A percentile compares a stretch with the other conserved stretches of the same genome.
Conservation (phyloP, 92 coral and sea anemone genomes). For the Epizoanthus scotinus region DNA sequence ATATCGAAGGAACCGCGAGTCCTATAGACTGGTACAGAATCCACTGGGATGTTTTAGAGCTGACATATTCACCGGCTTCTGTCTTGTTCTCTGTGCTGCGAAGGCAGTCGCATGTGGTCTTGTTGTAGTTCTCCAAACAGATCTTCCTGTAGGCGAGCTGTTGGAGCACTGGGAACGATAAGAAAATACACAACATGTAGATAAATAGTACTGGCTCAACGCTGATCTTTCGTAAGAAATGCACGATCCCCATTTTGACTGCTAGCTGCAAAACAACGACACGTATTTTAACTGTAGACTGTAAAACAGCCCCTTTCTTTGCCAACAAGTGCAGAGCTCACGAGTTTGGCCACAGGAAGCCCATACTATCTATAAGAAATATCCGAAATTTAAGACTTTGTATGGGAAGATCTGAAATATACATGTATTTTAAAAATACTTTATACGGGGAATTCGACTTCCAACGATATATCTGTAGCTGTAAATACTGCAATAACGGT, state of each 20-base stretch:
- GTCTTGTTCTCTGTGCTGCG: constrained; percentile 27
- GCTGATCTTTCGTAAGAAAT: constrained; percentile 53
- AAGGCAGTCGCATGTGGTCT: constrained; percentile 71
- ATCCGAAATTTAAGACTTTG: too few relatives aligned
- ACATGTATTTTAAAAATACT: too few relatives aligned
- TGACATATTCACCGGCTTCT: constrained; percentile 66
- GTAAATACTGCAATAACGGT: too few relatives aligned
- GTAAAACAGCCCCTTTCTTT: too few relatives aligned
- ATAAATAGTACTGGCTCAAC: constrained; percentile 91
- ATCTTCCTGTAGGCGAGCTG: constrained; percentile 90
- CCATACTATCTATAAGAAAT: too few relatives aligned
- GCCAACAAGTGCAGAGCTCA: too few relatives aligned
- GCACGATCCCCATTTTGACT: neutral
- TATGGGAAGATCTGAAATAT: too few relatives aligned
- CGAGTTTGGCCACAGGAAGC: too few relatives aligned
- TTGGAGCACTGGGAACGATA: constrained; percentile 80
- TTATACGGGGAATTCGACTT: too few relatives aligned
- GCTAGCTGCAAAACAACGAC: neutral
- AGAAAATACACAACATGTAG: constrained; percentile 80
- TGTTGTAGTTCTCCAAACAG: constrained; percentile 67
- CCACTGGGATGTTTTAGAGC: constrained; percentile 80
- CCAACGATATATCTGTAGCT: too few relatives aligned
- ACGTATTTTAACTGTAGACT: too few relatives aligned
- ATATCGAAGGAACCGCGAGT: constrained; percentile 71
- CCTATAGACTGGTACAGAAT: constrained; percentile 78